Evolutionary conservation across 2,113 vertebrate species (phyloP).

Genomic region (Heterotilapia buettikoferi): DNA sequence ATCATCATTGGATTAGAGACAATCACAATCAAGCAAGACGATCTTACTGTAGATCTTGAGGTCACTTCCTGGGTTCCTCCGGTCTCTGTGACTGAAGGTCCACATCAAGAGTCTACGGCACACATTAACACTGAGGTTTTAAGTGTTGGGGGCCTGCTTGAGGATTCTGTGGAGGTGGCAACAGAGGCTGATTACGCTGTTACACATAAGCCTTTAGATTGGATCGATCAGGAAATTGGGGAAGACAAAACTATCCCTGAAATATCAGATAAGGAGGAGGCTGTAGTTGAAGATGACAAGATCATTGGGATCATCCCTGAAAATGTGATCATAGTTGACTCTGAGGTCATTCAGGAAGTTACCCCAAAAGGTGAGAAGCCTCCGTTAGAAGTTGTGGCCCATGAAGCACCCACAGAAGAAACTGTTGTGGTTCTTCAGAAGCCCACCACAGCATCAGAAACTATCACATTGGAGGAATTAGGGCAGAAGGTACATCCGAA

Average conservation of each 20-base stretch:
- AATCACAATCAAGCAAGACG: background rate
- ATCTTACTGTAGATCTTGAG: background rate
- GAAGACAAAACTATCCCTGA: background rate
- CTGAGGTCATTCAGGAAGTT: background rate
- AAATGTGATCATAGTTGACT: background rate
- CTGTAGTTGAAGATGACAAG: background rate
- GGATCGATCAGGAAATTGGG: background rate
- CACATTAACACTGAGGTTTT: background rate
- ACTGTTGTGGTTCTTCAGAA: background rate
- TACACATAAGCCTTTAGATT: background rate
- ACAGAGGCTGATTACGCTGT: background rate
- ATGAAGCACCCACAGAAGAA: background rate
- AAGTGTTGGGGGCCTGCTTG: background rate
- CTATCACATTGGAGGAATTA: background rate
- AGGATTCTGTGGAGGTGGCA: background rate
- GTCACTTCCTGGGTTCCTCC: background rate
- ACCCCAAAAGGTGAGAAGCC: constrained; percentile 10
- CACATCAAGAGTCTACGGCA: background rate
- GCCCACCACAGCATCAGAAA: background rate
- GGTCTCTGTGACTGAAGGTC: background rate
- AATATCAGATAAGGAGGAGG: background rate
- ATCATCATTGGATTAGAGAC: background rate
- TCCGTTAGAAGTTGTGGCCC: background rate
- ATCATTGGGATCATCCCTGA: background rate
- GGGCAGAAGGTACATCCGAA: background rate